Evolutionary conservation across 2,113 vertebrate genomes (phyloP).

Genomic region (Menidia beryllina): DNA sequence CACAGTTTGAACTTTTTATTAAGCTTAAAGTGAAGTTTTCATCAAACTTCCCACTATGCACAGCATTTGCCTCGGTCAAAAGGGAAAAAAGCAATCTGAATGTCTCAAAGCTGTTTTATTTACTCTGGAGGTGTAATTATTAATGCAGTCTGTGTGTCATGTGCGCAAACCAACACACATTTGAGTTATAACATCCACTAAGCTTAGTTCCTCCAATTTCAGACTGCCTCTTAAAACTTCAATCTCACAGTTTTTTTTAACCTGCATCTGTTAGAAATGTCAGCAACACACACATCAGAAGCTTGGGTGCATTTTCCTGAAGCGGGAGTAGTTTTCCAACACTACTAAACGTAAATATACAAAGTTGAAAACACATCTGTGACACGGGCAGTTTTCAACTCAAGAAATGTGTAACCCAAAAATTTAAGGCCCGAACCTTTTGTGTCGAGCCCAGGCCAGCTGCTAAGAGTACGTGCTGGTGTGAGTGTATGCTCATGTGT

Average conservation of each 20-base stretch:
- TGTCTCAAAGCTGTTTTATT: too few relatives aligned
- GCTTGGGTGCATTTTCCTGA: neutral
- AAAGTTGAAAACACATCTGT: constrained; percentile 36
- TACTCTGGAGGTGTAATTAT: too few relatives aligned
- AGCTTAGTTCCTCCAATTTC: neutral
- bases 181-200: neutral
- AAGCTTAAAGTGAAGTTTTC: too few relatives aligned
- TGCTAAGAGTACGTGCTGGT: constrained; percentile 39
- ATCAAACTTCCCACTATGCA: too few relatives aligned
- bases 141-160: too few relatives aligned
- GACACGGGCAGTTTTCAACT: constrained; percentile 63
- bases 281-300: neutral
- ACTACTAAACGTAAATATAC: constrained; percentile 11
- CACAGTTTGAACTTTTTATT: too few relatives aligned
- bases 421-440: constrained; percentile 63
- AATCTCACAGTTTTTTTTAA: neutral
- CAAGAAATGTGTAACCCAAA: constrained; percentile 56
- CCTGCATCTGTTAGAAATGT: neutral
- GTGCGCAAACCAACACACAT: too few relatives aligned
- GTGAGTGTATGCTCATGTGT: constrained; percentile 31
- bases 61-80: too few relatives aligned
- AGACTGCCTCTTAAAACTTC: neutral
- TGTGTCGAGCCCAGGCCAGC: constrained; percentile 56
- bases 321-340: constrained; percentile 4
- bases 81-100: too few relatives aligned